A percentile compares a stretch with the other conserved stretches of the same genome.
These are phyloP conservation scores for Hexactinellida sp. DNA, from an alignment of 37 sponge, comb jelly and placozoan species.

Conservation along the genomic window DNA sequence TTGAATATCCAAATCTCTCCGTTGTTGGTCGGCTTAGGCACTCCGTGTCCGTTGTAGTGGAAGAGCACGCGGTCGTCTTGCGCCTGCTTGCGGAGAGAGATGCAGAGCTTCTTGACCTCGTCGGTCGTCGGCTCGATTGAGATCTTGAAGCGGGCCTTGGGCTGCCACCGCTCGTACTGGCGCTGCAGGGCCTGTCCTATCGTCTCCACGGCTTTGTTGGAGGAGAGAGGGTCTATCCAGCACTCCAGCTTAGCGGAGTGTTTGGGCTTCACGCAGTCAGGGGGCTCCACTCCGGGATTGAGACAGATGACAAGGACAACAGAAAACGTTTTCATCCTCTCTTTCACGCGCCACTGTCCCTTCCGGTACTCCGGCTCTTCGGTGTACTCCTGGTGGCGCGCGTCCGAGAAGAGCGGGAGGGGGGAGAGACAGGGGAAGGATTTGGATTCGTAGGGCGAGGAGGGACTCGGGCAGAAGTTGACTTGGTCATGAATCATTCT, in stretches of 20 bases:
- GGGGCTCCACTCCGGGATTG: slow-evolving; percentile 89
- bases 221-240: slow-evolving; percentile 87
- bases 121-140: slow-evolving; percentile 86
- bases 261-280: slow-evolving; percentile 61
- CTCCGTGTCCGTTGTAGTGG: slow-evolving; percentile 98
- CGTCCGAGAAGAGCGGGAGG: background rate
- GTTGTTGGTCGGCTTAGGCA: slow-evolving; percentile 81
- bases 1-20: slow-evolving; percentile 98
- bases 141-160: slow-evolving; percentile 73
- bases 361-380: background rate
- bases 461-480: background rate
- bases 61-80: slow-evolving; percentile 86
- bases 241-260: slow-evolving; percentile 87
- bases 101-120: slow-evolving; percentile 72
- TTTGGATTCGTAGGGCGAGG: background rate
- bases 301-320: slow-evolving; percentile 70
- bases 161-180: slow-evolving; percentile 95
- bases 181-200: slow-evolving; percentile 59
- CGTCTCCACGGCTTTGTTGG: slow-evolving; percentile 60
- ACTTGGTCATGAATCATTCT: background rate
- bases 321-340: slow-evolving; percentile 66
- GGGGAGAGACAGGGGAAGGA: background rate
- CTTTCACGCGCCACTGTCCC: background rate
- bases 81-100: slow-evolving; percentile 73
- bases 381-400: background rate